These are phyloP conservation scores for Eupeodes latifasciatus DNA, from an alignment of 2,888 invertebrate genomes.

Conservation along the genomic window DNA sequence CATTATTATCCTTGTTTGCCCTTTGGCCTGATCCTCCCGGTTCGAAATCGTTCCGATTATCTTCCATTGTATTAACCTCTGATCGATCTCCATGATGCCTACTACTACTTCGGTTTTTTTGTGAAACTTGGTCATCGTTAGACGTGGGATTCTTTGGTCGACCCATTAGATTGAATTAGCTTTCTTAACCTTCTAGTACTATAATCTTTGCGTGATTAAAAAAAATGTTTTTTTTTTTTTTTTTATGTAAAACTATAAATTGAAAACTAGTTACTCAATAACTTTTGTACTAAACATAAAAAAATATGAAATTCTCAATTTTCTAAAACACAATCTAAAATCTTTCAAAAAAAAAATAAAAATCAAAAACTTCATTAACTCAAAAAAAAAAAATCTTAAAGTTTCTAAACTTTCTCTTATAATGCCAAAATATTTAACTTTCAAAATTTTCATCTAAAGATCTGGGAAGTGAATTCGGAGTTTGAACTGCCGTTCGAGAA, in stretches of 20 bases:
- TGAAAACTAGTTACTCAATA: too few species aligned
- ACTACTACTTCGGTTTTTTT: too few species aligned
- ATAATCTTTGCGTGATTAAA: not conserved
- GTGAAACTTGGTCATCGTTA: too few species aligned
- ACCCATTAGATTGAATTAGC: not conserved
- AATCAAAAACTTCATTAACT: not conserved
- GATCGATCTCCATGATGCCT: too few species aligned
- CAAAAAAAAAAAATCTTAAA: not conserved
- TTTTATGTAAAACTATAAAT: not conserved
- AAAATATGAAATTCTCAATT: too few species aligned
- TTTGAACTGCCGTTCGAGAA: not conserved
- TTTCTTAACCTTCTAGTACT: constrained; percentile 60
- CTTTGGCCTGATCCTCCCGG: too few species aligned
- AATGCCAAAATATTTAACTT: not conserved
- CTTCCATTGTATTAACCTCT: too few species aligned
- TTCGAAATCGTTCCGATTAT: too few species aligned
- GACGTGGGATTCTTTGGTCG: too few species aligned
- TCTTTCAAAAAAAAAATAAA: not conserved
- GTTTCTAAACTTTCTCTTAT: not conserved
- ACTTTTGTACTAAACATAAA: too few species aligned
- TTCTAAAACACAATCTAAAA: too few species aligned
- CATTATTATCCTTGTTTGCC: too few species aligned
- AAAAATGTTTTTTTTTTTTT: not conserved
- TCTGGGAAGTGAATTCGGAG: constrained; percentile 4
- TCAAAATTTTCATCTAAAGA: constrained; percentile 1